phyloP scores from a whole-genome alignment of 2,113 vertebrate species.

The Holacanthus passer region DNA sequence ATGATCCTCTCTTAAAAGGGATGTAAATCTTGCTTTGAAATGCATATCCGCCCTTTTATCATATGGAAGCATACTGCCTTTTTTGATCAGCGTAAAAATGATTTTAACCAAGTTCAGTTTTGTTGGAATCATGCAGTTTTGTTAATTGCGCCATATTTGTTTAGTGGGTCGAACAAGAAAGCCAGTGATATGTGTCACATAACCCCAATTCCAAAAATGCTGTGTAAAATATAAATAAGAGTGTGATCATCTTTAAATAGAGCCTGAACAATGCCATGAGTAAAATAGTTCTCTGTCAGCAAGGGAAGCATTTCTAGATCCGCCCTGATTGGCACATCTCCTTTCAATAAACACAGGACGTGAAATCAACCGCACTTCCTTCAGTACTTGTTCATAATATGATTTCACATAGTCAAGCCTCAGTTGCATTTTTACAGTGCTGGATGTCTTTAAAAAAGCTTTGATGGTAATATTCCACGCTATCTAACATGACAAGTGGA shows the following conservation, averaged over 20 bases:
- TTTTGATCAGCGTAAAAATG: neutral
- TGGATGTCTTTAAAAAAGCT: neutral
- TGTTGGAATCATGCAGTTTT: neutral
- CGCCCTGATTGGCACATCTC: neutral
- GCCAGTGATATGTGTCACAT: too few relatives aligned
- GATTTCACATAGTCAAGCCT: neutral
- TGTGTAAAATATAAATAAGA: too few relatives aligned
- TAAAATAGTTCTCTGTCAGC: too few relatives aligned
- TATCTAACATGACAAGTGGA: neutral
- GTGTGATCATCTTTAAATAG: too few relatives aligned
- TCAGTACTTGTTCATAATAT: neutral
- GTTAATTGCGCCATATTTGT: neutral
- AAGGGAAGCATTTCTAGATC: neutral
- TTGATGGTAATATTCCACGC: conserved; percentile 7
- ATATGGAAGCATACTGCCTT: neutral
- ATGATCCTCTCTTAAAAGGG: conserved; percentile 20
- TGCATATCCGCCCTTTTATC: neutral
- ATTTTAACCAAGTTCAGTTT: neutral
- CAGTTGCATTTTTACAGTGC: too few relatives aligned
- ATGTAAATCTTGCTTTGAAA: conserved; percentile 37
- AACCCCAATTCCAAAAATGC: too few relatives aligned
- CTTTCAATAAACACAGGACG: neutral
- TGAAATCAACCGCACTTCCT: rapidly evolving
- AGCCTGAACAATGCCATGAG: too few relatives aligned
- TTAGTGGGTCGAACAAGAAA: neutral